Conservation (phyloP, 2,113 vertebrate genomes). For the Elanus axillaris region DNA sequence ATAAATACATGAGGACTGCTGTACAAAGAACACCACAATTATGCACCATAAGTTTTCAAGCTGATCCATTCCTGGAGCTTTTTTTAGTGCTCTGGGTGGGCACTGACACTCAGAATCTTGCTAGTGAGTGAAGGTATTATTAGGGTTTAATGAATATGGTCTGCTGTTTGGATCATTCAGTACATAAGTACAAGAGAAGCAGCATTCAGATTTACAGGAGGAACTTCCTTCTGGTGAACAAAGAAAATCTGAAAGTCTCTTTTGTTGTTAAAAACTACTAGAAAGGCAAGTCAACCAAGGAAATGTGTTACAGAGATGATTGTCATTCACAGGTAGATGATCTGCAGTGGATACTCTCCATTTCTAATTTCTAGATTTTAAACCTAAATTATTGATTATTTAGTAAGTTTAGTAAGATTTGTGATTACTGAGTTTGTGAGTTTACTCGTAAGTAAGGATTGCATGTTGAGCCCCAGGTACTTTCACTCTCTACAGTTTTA, state of each 20-base stretch:
- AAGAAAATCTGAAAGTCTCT: background rate
- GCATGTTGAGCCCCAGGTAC: background rate
- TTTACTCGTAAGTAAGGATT: background rate
- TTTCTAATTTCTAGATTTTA: background rate
- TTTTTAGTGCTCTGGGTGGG: background rate
- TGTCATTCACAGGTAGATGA: background rate
- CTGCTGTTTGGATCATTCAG: background rate
- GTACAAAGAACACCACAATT: background rate
- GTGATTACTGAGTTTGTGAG: background rate
- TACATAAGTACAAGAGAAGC: background rate
- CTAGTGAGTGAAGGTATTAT: too few species aligned
- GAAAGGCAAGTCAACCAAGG: background rate
- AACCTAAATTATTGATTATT: background rate
- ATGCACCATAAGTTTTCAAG: background rate
- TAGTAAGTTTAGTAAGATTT: background rate
- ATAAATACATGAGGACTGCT: background rate
- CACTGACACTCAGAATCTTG: background rate
- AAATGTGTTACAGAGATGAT: background rate
- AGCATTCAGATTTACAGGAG: background rate
- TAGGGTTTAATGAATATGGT: background rate
- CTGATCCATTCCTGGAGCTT: background rate
- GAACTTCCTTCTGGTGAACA: background rate
- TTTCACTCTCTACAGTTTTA: background rate
- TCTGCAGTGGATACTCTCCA: background rate
- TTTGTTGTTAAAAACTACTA: background rate